Evolutionary conservation across 30 jellyfish, hydroid and myxozoan genomes (phyloP).

Genomic region (Pseudorhiza aurosa): DNA sequence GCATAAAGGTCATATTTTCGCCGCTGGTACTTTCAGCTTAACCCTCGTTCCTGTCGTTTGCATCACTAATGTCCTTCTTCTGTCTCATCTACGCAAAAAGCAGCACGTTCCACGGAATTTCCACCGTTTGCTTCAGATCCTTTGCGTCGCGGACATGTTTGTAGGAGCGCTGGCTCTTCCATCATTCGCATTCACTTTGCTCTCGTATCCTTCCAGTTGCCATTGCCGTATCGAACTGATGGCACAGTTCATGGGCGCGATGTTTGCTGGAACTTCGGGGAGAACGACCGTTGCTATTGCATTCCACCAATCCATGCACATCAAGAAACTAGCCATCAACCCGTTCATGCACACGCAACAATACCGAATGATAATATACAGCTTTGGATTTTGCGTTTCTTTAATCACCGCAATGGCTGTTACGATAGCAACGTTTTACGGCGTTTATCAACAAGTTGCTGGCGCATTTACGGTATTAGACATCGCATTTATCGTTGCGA

Average conservation of each 20-base stretch:
- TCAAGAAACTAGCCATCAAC: constrained; percentile 5
- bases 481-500: constrained; percentile 34
- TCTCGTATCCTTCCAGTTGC: constrained; percentile 24
- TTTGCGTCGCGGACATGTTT: constrained; percentile 44
- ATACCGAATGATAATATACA: constrained; percentile 3
- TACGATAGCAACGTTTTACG: constrained; percentile 31
- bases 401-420: constrained; percentile 30
- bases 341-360: constrained; percentile 11
- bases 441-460: constrained; percentile 4
- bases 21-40: constrained; percentile 33
- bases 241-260: constrained; percentile 62
- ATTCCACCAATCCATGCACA: constrained; percentile 47
- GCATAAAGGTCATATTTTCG: constrained; percentile 1
- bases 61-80: constrained; percentile 16
- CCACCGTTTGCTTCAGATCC: constrained; percentile 27
- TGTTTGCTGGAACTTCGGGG: constrained; percentile 64
- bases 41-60: constrained; percentile 47
- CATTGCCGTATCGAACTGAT: constrained; percentile 54
- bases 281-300: constrained; percentile 69
- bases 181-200: constrained; percentile 2
- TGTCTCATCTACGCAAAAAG: constrained; percentile 9
- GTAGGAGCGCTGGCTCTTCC: constrained; percentile 74
- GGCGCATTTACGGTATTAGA: constrained; percentile 50
- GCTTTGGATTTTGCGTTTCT: constrained; percentile 27
- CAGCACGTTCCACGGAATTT: constrained; percentile 26